Percentiles rank a stretch among this genome's conserved stretches.
phyloP scores from a whole-genome alignment of 2,888 invertebrate species.

The Philopedon plagiatum region DNA sequence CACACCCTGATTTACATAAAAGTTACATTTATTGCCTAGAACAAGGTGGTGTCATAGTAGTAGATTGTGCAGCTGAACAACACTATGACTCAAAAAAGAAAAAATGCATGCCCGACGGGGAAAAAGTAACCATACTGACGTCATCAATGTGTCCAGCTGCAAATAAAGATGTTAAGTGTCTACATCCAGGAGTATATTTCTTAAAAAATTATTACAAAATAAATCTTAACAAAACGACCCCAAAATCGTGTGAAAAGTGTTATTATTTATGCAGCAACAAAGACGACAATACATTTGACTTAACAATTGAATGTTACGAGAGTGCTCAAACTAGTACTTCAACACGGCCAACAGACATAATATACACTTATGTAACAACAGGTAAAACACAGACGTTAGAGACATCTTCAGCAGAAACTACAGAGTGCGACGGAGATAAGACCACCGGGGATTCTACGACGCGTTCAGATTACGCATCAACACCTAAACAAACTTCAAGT shows the following conservation, averaged over 20 bases:
- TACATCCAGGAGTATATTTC: slow-evolving; percentile 27
- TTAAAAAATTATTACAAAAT: slow-evolving; percentile 14
- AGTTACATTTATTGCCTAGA: slow-evolving; percentile 10
- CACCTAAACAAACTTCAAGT: too few species aligned
- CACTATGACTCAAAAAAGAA: slow-evolving; percentile 33
- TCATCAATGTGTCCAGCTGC: slow-evolving; percentile 31
- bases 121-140: slow-evolving; percentile 30
- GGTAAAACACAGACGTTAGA: too few species aligned
- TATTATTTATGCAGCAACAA: slow-evolving; percentile 42
- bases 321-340: neutral
- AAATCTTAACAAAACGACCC: neutral
- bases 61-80: neutral
- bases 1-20: slow-evolving; percentile 14
- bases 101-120: slow-evolving; percentile 21
- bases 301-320: slow-evolving; percentile 40
- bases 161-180: slow-evolving; percentile 34
- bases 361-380: neutral
- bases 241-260: slow-evolving; percentile 30
- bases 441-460: too few species aligned
- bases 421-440: too few species aligned
- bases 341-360: neutral
- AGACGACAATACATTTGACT: slow-evolving; percentile 25
- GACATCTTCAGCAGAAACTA: too few species aligned
- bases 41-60: slow-evolving; percentile 12
- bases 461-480: too few species aligned